phyloP scores from a whole-genome alignment of 1,140 invertebrate species.

The Popillia japonica region DNA sequence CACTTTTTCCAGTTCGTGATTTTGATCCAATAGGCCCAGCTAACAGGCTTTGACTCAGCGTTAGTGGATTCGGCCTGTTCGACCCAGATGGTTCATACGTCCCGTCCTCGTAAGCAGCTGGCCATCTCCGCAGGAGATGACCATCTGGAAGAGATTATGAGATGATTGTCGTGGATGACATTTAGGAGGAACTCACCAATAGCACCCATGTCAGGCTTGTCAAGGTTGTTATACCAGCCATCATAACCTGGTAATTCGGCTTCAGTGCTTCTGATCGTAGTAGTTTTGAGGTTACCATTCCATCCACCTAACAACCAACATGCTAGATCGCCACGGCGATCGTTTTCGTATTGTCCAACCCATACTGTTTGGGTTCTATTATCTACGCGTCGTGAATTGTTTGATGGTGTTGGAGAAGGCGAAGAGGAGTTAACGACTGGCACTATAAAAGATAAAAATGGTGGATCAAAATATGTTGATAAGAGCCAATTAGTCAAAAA shows the following conservation, averaged over 20 bases:
- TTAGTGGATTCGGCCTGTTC: slow-evolving; percentile 66
- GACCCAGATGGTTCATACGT: slow-evolving; percentile 64
- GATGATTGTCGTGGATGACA: not conserved
- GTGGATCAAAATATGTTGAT: too few species aligned
- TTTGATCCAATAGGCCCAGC: slow-evolving; percentile 60
- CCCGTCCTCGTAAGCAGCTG: slow-evolving; percentile 72
- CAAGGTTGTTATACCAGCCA: slow-evolving; percentile 75
- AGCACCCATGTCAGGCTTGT: slow-evolving; percentile 66
- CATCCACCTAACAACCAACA: slow-evolving; percentile 43
- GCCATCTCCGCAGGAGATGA: slow-evolving; percentile 66
- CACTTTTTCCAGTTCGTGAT: slow-evolving; percentile 69
- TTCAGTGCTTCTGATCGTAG: slow-evolving; percentile 44
- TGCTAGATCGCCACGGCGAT: slow-evolving; percentile 4
- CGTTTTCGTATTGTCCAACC: not conserved
- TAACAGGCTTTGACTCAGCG: slow-evolving; percentile 65
- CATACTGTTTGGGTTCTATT: not conserved
- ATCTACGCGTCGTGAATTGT: not conserved
- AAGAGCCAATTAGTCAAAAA: too few species aligned
- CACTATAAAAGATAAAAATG: too few species aligned
- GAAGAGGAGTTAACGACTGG: not conserved
- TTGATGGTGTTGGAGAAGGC: not conserved
- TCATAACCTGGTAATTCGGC: slow-evolving; percentile 68
- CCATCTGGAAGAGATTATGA: slow-evolving; percentile 56
- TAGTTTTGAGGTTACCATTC: slow-evolving; percentile 13
- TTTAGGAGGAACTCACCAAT: slow-evolving; percentile 60